phyloP scores from a whole-genome alignment of 2,113 vertebrate species.

The Cavia aperea region DNA sequence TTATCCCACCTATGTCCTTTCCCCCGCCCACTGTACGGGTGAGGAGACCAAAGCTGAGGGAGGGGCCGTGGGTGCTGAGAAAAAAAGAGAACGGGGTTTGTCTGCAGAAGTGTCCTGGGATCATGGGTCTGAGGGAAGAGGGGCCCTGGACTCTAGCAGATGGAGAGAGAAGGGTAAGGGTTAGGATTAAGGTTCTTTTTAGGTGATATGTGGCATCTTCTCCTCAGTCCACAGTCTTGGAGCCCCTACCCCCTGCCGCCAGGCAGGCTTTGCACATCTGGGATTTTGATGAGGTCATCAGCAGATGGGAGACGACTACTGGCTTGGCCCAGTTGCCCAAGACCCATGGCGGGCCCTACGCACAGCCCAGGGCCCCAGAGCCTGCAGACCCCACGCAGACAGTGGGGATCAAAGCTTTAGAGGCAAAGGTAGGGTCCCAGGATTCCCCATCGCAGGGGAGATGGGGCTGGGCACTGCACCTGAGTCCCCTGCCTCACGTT shows the following conservation, averaged over 20 bases:
- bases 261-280: background rate
- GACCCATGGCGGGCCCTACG: conserved; percentile 31
- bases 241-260: conserved; percentile 49
- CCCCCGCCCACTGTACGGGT: conserved; percentile 58
- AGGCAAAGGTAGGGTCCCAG: conserved; percentile 67
- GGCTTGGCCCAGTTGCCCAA: conserved; percentile 57
- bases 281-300: conserved; percentile 68
- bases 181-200: background rate
- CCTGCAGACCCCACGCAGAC: conserved; percentile 11
- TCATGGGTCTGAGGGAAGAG: background rate
- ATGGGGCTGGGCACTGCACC: background rate
- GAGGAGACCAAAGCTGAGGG: background rate
- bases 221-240: conserved; percentile 48
- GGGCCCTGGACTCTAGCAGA: background rate
- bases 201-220: background rate
- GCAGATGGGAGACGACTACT: conserved; percentile 64
- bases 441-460: background rate
- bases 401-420: conserved; percentile 68
- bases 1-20: conserved; percentile 31
- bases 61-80: background rate
- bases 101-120: background rate
- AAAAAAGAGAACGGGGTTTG: background rate
- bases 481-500: background rate
- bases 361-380: conserved; percentile 59
- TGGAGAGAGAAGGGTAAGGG: background rate